These are phyloP conservation scores for Delia radicum DNA, from an alignment of 1,140 invertebrate genomes.

Conservation along the genomic window DNA sequence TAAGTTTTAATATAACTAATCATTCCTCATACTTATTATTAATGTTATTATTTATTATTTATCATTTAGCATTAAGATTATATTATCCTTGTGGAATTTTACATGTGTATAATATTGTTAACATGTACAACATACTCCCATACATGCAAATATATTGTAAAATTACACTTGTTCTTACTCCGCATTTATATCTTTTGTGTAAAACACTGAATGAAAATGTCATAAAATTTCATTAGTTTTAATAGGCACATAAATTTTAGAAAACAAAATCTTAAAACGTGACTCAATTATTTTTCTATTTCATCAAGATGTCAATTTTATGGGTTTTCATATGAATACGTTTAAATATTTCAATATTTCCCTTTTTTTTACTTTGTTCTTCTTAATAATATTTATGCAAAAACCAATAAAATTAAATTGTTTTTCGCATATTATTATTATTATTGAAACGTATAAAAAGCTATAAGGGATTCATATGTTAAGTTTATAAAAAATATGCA, in stretches of 20 bases:
- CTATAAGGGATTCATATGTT: not conserved
- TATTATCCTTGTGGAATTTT: too few relatives aligned
- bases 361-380: not conserved
- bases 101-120: not conserved
- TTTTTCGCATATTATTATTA: conserved; percentile 46
- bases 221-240: conserved; percentile 22
- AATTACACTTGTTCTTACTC: too few relatives aligned
- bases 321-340: not conserved
- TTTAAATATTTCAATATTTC: too few relatives aligned
- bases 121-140: not conserved
- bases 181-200: not conserved
- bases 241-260: conserved; percentile 15
- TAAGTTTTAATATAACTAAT: too few relatives aligned
- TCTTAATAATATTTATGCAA: conserved; percentile 47
- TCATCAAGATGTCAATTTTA: conserved; percentile 18
- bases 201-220: conserved; percentile 7
- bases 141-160: too few relatives aligned
- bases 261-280: conserved; percentile 37
- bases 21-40: too few relatives aligned
- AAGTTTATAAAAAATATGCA: conserved; percentile 6
- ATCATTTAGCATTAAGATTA: too few relatives aligned
- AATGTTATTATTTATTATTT: too few relatives aligned
- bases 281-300: conserved; percentile 50
- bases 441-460: not conserved
- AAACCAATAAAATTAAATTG: conserved; percentile 57